Percentiles rank a stretch among this genome's conserved stretches.
These are phyloP conservation scores for Lingula anatina DNA, from an alignment of 2,888 invertebrate genomes.

Conservation along the genomic window DNA sequence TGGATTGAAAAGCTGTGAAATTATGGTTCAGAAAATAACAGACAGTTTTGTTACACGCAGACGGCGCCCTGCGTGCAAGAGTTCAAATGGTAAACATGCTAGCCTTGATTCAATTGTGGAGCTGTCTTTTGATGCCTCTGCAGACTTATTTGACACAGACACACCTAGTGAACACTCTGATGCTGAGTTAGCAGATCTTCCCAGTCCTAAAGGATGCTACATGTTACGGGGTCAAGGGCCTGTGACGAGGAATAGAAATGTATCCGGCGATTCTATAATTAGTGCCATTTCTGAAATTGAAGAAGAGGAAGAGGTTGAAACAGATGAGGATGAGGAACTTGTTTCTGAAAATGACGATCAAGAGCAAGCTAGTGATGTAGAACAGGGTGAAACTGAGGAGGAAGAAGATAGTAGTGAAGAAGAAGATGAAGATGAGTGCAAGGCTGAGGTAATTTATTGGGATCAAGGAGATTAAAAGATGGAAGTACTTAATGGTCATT, in stretches of 20 bases:
- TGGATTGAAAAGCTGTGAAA: too few species aligned
- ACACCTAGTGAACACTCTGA: too few species aligned
- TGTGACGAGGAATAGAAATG: too few species aligned
- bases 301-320: slow-evolving; percentile 8
- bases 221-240: too few species aligned
- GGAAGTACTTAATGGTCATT: slow-evolving; percentile 1
- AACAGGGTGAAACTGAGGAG: slow-evolving; percentile 3
- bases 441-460: slow-evolving; percentile 1
- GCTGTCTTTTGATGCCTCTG: too few species aligned
- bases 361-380: slow-evolving; percentile 5
- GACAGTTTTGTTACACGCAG: too few species aligned
- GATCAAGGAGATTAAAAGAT: neutral
- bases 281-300: slow-evolving; percentile 2
- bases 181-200: neutral
- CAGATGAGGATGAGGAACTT: slow-evolving; percentile 6
- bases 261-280: slow-evolving; percentile 6
- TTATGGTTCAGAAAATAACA: too few species aligned
- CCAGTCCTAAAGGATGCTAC: too few species aligned
- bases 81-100: too few species aligned
- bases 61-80: too few species aligned
- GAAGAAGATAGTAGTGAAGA: slow-evolving; percentile 4
- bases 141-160: too few species aligned
- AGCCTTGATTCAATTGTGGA: too few species aligned
- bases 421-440: slow-evolving; percentile 10
- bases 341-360: slow-evolving; percentile 7